Conservation (phyloP, 2,888 invertebrate species). For the Bugulina stolonifera region DNA sequence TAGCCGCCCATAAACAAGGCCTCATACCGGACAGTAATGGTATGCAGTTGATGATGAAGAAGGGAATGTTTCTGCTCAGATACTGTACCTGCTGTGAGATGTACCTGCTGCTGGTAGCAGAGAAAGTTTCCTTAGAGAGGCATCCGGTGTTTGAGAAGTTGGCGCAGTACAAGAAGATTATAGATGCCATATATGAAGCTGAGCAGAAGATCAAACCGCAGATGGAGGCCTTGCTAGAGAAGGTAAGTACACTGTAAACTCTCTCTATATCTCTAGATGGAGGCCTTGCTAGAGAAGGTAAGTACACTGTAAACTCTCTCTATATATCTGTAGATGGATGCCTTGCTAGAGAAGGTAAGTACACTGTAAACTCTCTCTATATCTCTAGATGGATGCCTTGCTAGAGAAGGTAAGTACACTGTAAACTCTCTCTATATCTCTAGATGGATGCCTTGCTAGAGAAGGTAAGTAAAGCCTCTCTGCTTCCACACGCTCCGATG, state of each 20-base stretch:
- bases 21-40: not conserved
- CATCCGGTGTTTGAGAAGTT: slow-evolving; percentile 8
- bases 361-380: too few relatives aligned
- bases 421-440: too few relatives aligned
- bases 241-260: too few relatives aligned
- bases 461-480: too few relatives aligned
- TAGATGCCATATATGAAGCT: not conserved
- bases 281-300: too few relatives aligned
- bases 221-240: not conserved
- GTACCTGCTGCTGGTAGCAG: slow-evolving; percentile 9
- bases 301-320: too few relatives aligned
- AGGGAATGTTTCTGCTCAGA: not conserved
- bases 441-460: not conserved
- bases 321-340: not conserved
- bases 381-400: too few relatives aligned
- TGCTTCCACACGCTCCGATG: too few relatives aligned
- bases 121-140: not conserved
- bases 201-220: not conserved
- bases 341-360: not conserved
- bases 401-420: too few relatives aligned
- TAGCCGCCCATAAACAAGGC: not conserved
- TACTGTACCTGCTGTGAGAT: not conserved
- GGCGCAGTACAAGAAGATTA: not conserved
- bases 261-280: too few relatives aligned
- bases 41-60: not conserved